phyloP scores from a whole-genome alignment of 2,888 invertebrate species.

The Artemia sinica region DNA sequence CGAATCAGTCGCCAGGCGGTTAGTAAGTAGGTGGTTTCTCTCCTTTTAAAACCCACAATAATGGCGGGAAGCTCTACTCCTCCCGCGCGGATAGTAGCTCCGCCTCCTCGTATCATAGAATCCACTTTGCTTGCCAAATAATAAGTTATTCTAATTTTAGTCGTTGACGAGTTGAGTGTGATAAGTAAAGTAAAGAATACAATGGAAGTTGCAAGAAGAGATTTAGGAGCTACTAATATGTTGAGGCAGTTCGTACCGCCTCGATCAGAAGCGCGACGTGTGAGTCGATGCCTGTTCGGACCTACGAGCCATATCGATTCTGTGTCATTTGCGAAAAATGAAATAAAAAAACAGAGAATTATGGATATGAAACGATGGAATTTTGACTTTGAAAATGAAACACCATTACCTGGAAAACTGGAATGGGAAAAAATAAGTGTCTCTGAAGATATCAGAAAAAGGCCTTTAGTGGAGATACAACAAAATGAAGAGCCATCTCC shows the following conservation, averaged over 20 bases:
- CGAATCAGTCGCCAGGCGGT: background rate
- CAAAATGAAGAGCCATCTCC: background rate
- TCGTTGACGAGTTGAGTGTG: background rate
- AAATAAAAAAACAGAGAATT: slow-evolving; percentile 7
- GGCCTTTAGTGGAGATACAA: background rate
- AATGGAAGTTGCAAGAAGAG: slow-evolving; percentile 6
- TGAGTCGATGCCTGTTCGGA: slow-evolving; percentile 10
- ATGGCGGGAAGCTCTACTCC: slow-evolving; percentile 8
- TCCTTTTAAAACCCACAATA: background rate
- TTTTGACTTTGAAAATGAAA: slow-evolving; percentile 12
- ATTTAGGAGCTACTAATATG: background rate
- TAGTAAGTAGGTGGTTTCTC: background rate
- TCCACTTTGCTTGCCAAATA: slow-evolving; percentile 3
- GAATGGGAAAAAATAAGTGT: background rate
- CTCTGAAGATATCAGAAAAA: background rate
- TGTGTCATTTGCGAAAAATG: background rate
- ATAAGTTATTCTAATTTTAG: slow-evolving; percentile 6
- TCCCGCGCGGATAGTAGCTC: background rate
- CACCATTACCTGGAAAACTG: background rate
- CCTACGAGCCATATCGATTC: slow-evolving; percentile 6
- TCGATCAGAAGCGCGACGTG: background rate
- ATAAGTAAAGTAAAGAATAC: background rate
- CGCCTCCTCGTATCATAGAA: background rate
- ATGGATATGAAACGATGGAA: slow-evolving; percentile 3
- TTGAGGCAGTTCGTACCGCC: slow-evolving; percentile 5